Evolutionary conservation across 1,140 invertebrate species (phyloP).

Genomic region (Campoletis sonorensis): DNA sequence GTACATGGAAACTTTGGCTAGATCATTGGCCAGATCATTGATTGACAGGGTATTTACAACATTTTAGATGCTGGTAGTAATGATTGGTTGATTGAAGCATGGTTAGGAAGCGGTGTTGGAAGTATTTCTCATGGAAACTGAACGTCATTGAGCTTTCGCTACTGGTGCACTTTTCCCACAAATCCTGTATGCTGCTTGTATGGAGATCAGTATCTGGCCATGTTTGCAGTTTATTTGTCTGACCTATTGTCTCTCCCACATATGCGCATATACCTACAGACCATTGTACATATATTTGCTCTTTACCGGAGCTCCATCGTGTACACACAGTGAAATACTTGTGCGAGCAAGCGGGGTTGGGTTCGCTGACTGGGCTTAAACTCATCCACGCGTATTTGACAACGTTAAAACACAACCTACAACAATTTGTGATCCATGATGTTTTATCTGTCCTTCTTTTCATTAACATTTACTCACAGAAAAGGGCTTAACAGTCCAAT

Average conservation of each 20-base stretch:
- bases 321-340: not conserved
- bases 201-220: not conserved
- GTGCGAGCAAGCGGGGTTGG: not conserved
- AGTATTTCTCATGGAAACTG: not conserved
- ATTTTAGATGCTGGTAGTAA: too few species aligned
- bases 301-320: not conserved
- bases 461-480: too few species aligned
- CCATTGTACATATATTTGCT: not conserved
- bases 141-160: not conserved
- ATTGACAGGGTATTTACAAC: too few species aligned
- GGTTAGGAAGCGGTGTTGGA: not conserved
- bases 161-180: not conserved
- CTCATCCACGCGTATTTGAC: conserved; percentile 6
- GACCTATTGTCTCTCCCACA: not conserved
- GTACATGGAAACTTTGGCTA: too few species aligned
- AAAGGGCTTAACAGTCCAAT: too few species aligned
- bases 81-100: not conserved
- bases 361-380: not conserved
- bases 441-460: not conserved
- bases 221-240: conserved; percentile 2
- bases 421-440: not conserved
- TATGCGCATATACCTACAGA: not conserved
- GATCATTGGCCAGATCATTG: too few species aligned
- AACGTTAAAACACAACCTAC: not conserved
- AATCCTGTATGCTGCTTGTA: conserved; percentile 2